phyloP scores from a whole-genome alignment of 2,888 invertebrate species.

The Lasioglossum calceatum region DNA sequence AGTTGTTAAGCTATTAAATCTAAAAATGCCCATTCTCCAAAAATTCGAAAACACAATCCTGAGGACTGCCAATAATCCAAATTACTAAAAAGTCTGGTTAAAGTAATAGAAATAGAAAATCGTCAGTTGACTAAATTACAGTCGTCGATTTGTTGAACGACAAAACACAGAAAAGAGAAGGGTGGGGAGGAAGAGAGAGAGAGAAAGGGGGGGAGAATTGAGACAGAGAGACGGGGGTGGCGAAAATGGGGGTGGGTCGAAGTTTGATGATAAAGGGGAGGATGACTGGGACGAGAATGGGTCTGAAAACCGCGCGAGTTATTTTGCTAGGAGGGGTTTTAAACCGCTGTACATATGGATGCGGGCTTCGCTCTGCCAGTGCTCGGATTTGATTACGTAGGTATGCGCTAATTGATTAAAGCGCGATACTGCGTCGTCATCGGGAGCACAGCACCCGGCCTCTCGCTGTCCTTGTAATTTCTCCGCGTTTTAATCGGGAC shows the following conservation, averaged over 20 bases:
- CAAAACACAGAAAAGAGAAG: not conserved
- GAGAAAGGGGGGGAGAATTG: not conserved
- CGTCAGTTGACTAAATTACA: not conserved
- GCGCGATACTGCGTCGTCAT: conserved; percentile 57
- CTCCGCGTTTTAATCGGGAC: conserved; percentile 49
- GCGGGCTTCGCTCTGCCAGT: conserved; percentile 65
- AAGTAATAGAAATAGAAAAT: not conserved
- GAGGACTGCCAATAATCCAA: not conserved
- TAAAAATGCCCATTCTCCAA: not conserved
- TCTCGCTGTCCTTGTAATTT: conserved; percentile 36
- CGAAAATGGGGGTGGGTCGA: not conserved
- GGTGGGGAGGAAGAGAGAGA: not conserved
- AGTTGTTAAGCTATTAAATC: not conserved
- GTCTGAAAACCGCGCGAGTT: conserved; percentile 73
- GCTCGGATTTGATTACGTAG: conserved; percentile 77
- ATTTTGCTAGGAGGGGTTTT: conserved; percentile 72
- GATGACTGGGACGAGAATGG: conserved; percentile 48
- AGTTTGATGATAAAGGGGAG: conserved; percentile 48
- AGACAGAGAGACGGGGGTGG: conserved; percentile 9
- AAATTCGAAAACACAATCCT: not conserved
- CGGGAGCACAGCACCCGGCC: conserved; percentile 17
- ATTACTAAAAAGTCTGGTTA: not conserved
- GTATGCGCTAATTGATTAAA: conserved; percentile 80
- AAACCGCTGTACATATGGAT: conserved; percentile 78
- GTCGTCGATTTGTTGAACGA: not conserved